Conservation (phyloP, 2,113 vertebrate genomes). For the Neolamprologus hecqui region DNA sequence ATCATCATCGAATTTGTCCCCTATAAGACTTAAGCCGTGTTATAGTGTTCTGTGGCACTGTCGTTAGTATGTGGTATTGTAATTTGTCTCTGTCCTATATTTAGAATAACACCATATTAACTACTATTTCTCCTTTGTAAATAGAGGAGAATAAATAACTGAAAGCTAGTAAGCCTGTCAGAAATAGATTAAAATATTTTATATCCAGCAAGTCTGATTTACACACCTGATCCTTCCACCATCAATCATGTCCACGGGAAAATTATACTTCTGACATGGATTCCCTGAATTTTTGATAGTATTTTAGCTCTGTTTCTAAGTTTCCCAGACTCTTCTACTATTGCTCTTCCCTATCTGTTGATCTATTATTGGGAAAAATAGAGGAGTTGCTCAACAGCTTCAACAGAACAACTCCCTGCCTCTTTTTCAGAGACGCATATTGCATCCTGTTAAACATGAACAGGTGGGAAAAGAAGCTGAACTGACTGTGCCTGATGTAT, state of each 20-base stretch:
- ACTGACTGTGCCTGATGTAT: background rate
- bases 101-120: background rate
- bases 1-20: background rate
- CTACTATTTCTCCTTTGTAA: background rate
- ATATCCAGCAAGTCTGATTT: background rate
- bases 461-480: background rate
- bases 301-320: background rate
- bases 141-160: background rate
- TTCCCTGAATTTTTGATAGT: background rate
- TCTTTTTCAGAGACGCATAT: background rate
- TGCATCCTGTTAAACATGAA: background rate
- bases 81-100: background rate
- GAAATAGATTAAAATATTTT: background rate
- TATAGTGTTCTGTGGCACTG: background rate
- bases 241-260: background rate
- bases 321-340: background rate
- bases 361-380: background rate
- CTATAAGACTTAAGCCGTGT: background rate
- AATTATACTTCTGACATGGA: background rate
- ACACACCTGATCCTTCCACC: background rate
- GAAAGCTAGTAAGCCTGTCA: background rate
- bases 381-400: background rate
- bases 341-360: background rate
- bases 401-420: background rate
- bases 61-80: background rate